Evolutionary conservation across 2,113 vertebrate species (phyloP).

Genomic region (Coptodon bakossiorum): DNA sequence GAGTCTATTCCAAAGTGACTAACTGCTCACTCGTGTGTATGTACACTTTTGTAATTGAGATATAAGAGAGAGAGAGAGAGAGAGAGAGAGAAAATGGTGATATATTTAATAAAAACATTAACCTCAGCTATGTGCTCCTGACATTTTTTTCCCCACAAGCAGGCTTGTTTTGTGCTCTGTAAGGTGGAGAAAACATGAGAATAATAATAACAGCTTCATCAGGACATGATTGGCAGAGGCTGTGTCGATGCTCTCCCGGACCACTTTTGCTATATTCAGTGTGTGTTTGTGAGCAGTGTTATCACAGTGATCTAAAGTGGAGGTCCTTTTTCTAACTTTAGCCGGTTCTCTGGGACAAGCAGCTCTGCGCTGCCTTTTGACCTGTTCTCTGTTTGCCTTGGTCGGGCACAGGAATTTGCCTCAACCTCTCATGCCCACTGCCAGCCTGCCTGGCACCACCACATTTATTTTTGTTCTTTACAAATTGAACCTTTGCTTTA

Average conservation of each 20-base stretch:
- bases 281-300: slow-evolving; percentile 43
- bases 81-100: slow-evolving; percentile 41
- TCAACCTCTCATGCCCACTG: slow-evolving; percentile 57
- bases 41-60: slow-evolving; percentile 71
- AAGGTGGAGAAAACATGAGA: not conserved
- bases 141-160: slow-evolving; percentile 7
- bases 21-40: slow-evolving; percentile 60
- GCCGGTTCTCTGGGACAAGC: slow-evolving; percentile 11
- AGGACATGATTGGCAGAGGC: slow-evolving; percentile 13
- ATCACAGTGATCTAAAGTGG: slow-evolving; percentile 56
- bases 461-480: slow-evolving; percentile 67
- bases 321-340: slow-evolving; percentile 64
- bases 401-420: slow-evolving; percentile 60
- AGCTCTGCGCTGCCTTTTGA: slow-evolving; percentile 64
- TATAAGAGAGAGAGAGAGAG: slow-evolving; percentile 38
- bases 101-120: slow-evolving; percentile 74
- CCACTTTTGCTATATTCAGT: slow-evolving; percentile 17
- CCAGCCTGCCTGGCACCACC: slow-evolving; percentile 69
- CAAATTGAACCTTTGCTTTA: slow-evolving; percentile 62
- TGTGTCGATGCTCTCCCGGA: not conserved
- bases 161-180: not conserved
- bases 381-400: slow-evolving; percentile 71
- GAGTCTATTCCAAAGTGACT: slow-evolving; percentile 69
- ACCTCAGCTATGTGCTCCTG: slow-evolving; percentile 26
- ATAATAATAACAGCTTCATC: not conserved